Evolutionary conservation across 1,140 invertebrate genomes (phyloP), one percentile per base, ranked within the genome.

Genomic region (Diachasmimorpha longicaudata): DNA sequence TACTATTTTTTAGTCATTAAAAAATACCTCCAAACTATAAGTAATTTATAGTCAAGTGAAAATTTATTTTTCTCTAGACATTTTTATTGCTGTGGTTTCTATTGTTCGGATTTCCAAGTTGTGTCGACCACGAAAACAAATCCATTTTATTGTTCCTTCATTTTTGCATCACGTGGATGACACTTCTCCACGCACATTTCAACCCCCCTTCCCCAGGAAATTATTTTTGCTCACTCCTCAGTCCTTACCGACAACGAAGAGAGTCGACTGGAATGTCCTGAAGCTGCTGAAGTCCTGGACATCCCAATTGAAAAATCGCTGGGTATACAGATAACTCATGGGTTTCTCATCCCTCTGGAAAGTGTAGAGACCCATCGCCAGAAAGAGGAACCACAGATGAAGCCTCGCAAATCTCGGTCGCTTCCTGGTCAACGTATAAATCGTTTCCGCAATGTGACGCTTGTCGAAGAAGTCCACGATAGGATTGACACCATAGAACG

Each of bases 261-360:
- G 85, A 0, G 89, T 81, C 5, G 93, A 94, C 75, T 93, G 91
- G 72, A 93, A 93, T 0, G 93, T 94, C 76, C 92, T 90, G 77
- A 94, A 95, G 66, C 90, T 86, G 79, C 93, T 95, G 80, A 90
- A 94, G 5, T 89, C 85, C 0, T 83, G 82, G 0, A 92, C 88
- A 52, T 90, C 86, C 94, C 94, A 95, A 37, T 92, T 83, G 80
- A 95, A 94, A 25, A 92, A 90, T 23, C 90, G 84, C 46, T 91
- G 88, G 0, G 93, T 93, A 71, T 94, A 95, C 14, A 94, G 79
- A 79, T 92, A 95, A 63, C 91, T 90, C 81, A 93, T 92, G 6
- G 88, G 89, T 71, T 91, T 92, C 81, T 95, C 94, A 81, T 95
- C 94, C 82, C 94, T 90, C 86, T 95, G 94, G 78, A 95, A 95